Percentiles rank a stretch among this genome's conserved stretches.
Evolutionary conservation across 1,140 invertebrate species (phyloP).

Genomic region (Caerostris extrusa): DNA sequence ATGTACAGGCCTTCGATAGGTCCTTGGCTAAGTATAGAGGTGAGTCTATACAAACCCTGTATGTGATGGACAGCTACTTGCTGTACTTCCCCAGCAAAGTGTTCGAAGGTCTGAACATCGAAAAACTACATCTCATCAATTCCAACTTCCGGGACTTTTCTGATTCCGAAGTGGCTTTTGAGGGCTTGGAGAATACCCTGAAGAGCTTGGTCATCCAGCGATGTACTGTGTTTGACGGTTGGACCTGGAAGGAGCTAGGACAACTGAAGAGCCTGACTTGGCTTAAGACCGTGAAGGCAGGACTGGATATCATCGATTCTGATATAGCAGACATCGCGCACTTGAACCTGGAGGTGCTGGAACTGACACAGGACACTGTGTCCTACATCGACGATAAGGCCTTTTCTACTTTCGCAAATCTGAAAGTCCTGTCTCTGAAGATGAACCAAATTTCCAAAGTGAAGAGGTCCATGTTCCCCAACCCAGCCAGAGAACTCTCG

Average conservation of each 20-base stretch:
- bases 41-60: background rate
- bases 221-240: background rate
- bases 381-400: background rate
- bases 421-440: background rate
- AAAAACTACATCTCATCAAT: background rate
- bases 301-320: background rate
- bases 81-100: background rate
- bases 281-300: background rate
- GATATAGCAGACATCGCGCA: background rate
- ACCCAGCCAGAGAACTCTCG: background rate
- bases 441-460: background rate
- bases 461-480: conserved; percentile 1
- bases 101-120: background rate
- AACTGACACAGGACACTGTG: background rate
- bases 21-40: background rate
- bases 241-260: background rate
- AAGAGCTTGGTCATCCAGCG: background rate
- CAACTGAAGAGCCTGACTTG: background rate
- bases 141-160: background rate
- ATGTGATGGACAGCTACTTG: background rate
- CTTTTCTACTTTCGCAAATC: background rate
- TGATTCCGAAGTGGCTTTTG: background rate
- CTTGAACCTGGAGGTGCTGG: background rate
- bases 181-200: background rate
- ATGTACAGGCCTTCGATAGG: background rate